Evolutionary conservation across 2,888 invertebrate species (phyloP).

Genomic region (Epistrophella euchroma): DNA sequence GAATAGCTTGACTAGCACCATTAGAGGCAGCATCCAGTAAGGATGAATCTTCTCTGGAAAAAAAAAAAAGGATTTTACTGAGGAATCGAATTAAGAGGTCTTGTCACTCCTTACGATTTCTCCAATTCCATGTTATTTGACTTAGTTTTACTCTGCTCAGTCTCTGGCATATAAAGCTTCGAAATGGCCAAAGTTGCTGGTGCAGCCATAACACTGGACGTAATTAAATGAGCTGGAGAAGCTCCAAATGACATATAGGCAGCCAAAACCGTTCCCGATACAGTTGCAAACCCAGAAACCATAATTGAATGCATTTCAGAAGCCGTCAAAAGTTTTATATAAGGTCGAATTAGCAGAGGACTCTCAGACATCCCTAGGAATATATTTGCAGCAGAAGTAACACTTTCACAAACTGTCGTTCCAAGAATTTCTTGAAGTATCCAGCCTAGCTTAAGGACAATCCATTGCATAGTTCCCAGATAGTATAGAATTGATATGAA

Average conservation of each 20-base stretch:
- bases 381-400: conserved; percentile 96
- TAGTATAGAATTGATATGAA: conserved; percentile 95
- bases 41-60: conserved; percentile 90
- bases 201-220: conserved; percentile 98
- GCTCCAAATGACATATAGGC: conserved; percentile 97
- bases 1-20: conserved; percentile 92
- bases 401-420: conserved; percentile 97
- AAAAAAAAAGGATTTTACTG: background rate
- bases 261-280: conserved; percentile 96
- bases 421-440: conserved; percentile 89
- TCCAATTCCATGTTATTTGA: conserved; percentile 90
- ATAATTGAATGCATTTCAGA: conserved; percentile 97
- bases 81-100: background rate
- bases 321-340: conserved; percentile 90
- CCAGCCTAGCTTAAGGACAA: conserved; percentile 92
- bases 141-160: conserved; percentile 90
- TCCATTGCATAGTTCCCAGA: conserved; percentile 93
- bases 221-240: conserved; percentile 93
- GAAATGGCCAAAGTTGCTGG: conserved; percentile 95
- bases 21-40: conserved; percentile 95
- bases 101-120: conserved; percentile 86
- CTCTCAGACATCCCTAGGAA: conserved; percentile 98
- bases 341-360: conserved; percentile 94
- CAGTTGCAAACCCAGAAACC: conserved; percentile 97
- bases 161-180: conserved; percentile 97